Percentiles rank a stretch among this genome's conserved stretches.
Conservation (phyloP, 2,797 vertebrate species). For the Pristis pectinata region DNA sequence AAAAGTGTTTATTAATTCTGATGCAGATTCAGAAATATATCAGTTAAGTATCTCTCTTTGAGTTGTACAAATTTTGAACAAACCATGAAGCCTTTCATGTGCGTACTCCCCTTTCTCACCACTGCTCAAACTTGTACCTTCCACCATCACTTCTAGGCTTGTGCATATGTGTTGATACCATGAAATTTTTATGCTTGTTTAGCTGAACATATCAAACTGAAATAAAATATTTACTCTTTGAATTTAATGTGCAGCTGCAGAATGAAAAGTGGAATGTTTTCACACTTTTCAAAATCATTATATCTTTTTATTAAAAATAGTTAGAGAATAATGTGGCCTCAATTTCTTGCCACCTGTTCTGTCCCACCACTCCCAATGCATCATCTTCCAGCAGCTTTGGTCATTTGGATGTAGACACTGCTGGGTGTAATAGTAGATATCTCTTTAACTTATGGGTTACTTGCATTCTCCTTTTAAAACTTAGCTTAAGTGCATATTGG, state of each 20-base stretch:
- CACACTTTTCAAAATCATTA: not conserved
- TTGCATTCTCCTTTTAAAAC: constrained; percentile 9
- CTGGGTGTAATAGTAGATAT: not conserved
- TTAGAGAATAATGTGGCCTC: not conserved
- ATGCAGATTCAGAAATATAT: not conserved
- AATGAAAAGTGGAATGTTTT: not conserved
- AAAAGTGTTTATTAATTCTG: not conserved
- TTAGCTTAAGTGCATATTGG: not conserved
- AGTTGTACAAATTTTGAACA: not conserved
- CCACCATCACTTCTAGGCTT: not conserved
- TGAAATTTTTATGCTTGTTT: not conserved
- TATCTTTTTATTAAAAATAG: not conserved
- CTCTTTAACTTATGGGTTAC: not conserved
- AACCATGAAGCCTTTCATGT: not conserved
- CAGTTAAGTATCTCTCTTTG: not conserved
- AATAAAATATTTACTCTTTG: not conserved
- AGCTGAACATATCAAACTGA: not conserved
- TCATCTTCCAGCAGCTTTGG: not conserved
- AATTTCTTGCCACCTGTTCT: not conserved
- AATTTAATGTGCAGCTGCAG: not conserved
- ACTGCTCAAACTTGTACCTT: no score
- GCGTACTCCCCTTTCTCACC: not conserved
- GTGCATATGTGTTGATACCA: not conserved
- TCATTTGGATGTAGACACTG: not conserved
- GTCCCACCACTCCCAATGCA: not conserved